These are phyloP conservation scores for Cremastinae sp. DNA, from an alignment of 2,888 invertebrate species.

Conservation along the genomic window DNA sequence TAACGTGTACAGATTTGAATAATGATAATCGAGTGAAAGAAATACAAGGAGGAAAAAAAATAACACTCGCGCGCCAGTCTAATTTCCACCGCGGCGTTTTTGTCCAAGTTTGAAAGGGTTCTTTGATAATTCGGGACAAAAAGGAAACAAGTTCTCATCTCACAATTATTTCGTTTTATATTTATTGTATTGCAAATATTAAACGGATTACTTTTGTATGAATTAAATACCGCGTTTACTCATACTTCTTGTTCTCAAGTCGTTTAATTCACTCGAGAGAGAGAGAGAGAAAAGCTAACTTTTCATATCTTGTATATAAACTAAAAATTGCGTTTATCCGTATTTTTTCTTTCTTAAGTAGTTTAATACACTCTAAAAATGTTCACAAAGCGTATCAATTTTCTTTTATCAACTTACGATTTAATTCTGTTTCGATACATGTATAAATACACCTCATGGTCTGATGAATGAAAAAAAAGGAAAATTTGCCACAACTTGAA, in stretches of 20 bases:
- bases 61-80: not conserved
- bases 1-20: constrained; percentile 24
- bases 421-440: not conserved
- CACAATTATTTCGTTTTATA: constrained; percentile 11
- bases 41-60: not conserved
- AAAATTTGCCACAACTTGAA: too few relatives aligned
- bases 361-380: too few relatives aligned
- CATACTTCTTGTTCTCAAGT: not conserved
- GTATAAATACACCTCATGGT: not conserved
- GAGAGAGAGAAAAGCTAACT: not conserved
- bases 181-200: constrained; percentile 3
- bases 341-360: constrained; percentile 2
- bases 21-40: not conserved
- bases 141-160: not conserved
- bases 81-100: not conserved
- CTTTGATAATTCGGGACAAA: not conserved
- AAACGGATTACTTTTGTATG: constrained; percentile 7
- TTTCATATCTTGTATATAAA: constrained; percentile 19
- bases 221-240: not conserved
- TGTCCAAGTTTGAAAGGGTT: not conserved
- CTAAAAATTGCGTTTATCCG: constrained; percentile 9
- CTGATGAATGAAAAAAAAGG: not conserved
- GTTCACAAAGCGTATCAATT: too few relatives aligned
- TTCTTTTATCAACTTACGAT: not conserved
- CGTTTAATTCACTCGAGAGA: not conserved